Base-by-base conservation (phyloP, 2,888 invertebrate species). In the Dascillus cervinus region DNA sequence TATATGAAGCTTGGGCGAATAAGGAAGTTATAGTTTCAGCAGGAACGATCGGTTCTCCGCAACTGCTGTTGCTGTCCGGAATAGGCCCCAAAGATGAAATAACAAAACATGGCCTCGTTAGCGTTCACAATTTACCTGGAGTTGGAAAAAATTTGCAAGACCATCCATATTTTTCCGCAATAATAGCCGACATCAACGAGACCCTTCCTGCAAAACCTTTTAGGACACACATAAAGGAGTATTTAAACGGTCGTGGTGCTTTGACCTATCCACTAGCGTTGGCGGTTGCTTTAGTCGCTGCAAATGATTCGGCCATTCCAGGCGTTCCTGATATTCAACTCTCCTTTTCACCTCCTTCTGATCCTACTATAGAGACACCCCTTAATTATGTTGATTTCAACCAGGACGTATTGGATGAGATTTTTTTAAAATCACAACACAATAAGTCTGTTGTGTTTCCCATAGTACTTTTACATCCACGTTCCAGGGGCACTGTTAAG, bases 1-100 rank as follows among this genome's bases (percentile, higher is more conserved):
- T 66, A 41, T 75, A 63, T 37, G 44, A 58, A 10, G 67, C 69
- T 6, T 53, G 61, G 3, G 85, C 82, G 3, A 69, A 67, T 4
- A 82, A 78, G 41, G 88, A 85, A 62, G 72, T 89, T 1, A 72
- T 90, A 27, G 60, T 88, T 9, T 75, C 81, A 5, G 85, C 85
- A 0, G 89, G 90, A 3, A 66, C 82, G 1, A 76, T 90, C 13
- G 83, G 81, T 39, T 82, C 87, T 1, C 86, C 90, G 0, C 88
- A 89, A 56, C 58, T 90, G 5, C 60, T 91, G 24, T 80, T 88
- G 82, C 59, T 89, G 8, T 87, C 88, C 0, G 90, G 90, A 6
- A 67, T 88, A 13, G 83, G 83, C 0, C 82, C 83, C 0, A 60
- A 55, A 9, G 62, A 71, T 0, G 75, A 82, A 52, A 61, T 84